Evolutionary conservation across 2,888 invertebrate genomes (phyloP).

Genomic region (Rhagophthalmus giganteus): DNA sequence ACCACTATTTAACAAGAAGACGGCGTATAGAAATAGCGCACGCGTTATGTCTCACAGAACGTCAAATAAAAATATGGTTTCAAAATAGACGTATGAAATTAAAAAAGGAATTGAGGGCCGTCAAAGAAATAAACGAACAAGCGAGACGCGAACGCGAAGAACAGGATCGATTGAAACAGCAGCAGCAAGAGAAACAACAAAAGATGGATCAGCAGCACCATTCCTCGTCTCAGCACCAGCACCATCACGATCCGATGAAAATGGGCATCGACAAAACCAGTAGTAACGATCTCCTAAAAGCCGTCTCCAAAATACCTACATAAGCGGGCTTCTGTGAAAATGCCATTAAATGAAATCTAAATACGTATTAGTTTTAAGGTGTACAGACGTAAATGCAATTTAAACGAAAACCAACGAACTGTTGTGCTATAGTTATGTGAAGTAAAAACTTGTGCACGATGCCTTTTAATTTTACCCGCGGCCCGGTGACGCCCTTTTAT

Average conservation of each 20-base stretch:
- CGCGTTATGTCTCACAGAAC: slow-evolving; percentile 91
- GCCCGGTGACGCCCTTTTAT: slow-evolving; percentile 14
- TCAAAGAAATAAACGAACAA: slow-evolving; percentile 94
- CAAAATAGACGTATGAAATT: slow-evolving; percentile 96
- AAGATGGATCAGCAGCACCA: slow-evolving; percentile 68
- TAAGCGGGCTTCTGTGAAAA: slow-evolving; percentile 57
- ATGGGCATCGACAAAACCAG: slow-evolving; percentile 71
- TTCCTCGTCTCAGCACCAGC: slow-evolving; percentile 62
- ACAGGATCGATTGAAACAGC: slow-evolving; percentile 88
- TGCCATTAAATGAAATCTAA: slow-evolving; percentile 35
- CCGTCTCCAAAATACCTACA: slow-evolving; percentile 77
- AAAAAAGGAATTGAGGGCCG: slow-evolving; percentile 92
- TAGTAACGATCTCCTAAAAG: slow-evolving; percentile 74
- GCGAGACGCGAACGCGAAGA: slow-evolving; percentile 88
- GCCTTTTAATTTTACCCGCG: slow-evolving; percentile 6
- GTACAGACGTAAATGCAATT: slow-evolving; percentile 28
- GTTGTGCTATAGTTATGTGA: slow-evolving; percentile 24
- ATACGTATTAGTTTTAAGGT: slow-evolving; percentile 45
- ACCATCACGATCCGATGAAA: slow-evolving; percentile 74
- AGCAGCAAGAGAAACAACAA: slow-evolving; percentile 85
- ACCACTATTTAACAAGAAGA: slow-evolving; percentile 94
- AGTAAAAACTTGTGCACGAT: slow-evolving; percentile 7
- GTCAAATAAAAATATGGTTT: slow-evolving; percentile 97
- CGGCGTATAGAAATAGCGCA: slow-evolving; percentile 97
- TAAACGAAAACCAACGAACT: slow-evolving; percentile 19